Evolutionary conservation across 2,888 invertebrate species (phyloP), one percentile per base, ranked within the genome.

Genomic region (Drosophila macrospina): DNA sequence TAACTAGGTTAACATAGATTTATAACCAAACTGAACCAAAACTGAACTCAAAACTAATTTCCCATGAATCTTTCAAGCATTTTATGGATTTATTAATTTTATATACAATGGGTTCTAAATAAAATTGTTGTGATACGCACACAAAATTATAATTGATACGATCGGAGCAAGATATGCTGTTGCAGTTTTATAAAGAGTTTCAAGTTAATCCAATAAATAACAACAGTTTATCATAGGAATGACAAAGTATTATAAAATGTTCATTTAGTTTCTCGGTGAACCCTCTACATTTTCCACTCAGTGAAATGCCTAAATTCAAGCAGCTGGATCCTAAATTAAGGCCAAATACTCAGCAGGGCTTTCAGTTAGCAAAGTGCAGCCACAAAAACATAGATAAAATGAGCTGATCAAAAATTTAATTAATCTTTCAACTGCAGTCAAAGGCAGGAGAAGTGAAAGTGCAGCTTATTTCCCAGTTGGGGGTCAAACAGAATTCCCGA

Each of bases 401-500:
- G 65, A 65, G 75, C 85, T 80, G 80, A 86, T 84, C 70, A 82
- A 86, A 80, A 70, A 86, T 84, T 64, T 82, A 86, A 86, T 80
- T 76, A 82, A 86, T 86, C 84, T 86, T 51, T 69, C 56, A 45
- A 26, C 52, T n/a, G 30, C 60, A 61, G 66, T 71, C 69, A 86
- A 75, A 82, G 72, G 69, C 64, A 32, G 50, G 24, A 39, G 52
- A 24, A 69, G 70, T 55, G 74, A 79, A 86, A 86, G 80, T 84
- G 79, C 83, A 80, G 47, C 68, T 37, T 41, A 50, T 47, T 36
- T 24, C 45, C 45, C 37, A 45, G 63, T 16, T 42, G 42, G 54
- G 16, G 52, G 63, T 72, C 61, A 57, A 64, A 64, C 45, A 45
- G 37, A 62, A 69, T 66, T 69, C 75, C 74, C 36, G 41, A 36